Base-by-base conservation (phyloP, 2,888 invertebrate genomes). In the Chelonus formosanus region DNA sequence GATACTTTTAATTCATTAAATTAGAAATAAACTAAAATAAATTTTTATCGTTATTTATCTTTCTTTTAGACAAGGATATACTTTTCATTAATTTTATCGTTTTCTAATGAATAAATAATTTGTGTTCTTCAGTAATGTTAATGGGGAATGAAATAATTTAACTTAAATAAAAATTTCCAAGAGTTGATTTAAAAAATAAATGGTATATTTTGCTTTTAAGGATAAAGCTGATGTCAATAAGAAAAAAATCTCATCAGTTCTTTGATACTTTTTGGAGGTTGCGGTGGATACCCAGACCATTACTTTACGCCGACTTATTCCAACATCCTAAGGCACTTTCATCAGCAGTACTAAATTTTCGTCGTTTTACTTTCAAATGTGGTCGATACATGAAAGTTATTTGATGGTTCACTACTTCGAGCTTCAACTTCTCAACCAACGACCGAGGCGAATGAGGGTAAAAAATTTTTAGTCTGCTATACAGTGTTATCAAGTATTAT, bases 341-440 rank as follows among this genome's bases (percentile, higher is more conserved):
- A 48, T 48, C 48, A 48, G 10, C 48, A 3, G 20, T 8, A 5
- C 20, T 10, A 48, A 48, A 48, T 31, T 20, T 48, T 48, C 31
- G 10, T 48, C 48, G 48, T 48, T 48, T 48, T 48, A 48, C 20
- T 20, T 48, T 48, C 10, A 10, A 48, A 48, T 48, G 48, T 48
- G 48, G 48, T 48, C 31, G 48, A 48, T 48, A 20, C 20, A 20
- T 20, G 20, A 48, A 48, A 48, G 10, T 48, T 48, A 44, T 48
- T 48, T 48, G 10, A 6, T 20, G 31, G 31, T 31, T 48, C 48
- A 4, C 20, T 20, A 20, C 20, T 20, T 20, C 20, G 20, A 20
- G 20, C 20, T 20, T 20, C 20, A 20, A 20, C 20, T 20, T 20
- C 20, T 20, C 20, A 20, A 20, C 20, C 20, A 20, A 20, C 20